These are phyloP conservation scores for Chorisops tibialis DNA, from an alignment of 2,888 invertebrate species.

Conservation along the genomic window DNA sequence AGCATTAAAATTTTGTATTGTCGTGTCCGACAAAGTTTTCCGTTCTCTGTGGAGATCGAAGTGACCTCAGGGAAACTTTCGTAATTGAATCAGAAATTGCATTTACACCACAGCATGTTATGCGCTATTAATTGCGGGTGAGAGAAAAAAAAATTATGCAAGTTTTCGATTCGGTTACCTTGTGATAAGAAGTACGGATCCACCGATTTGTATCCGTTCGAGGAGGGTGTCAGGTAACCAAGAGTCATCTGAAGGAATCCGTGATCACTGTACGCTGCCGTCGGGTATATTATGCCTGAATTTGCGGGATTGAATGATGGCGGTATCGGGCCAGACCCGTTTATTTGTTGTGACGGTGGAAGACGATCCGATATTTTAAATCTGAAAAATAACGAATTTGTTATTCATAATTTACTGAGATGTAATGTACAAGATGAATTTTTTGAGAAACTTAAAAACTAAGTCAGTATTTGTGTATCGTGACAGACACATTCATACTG, in stretches of 20 bases:
- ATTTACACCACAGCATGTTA: too few species aligned
- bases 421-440: background rate
- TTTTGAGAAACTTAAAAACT: background rate
- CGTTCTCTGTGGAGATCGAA: too few species aligned
- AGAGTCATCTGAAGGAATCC: constrained; percentile 68
- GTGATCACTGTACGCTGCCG: constrained; percentile 49
- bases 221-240: constrained; percentile 62
- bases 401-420: too few species aligned
- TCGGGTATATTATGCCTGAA: constrained; percentile 47
- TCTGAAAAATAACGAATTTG: constrained; percentile 22
- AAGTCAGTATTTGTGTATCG: too few species aligned
- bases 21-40: constrained; percentile 7
- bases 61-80: too few species aligned
- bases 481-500: too few species aligned
- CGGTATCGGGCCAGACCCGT: constrained; percentile 17
- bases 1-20: constrained; percentile 22
- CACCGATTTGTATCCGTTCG: constrained; percentile 66
- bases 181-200: constrained; percentile 71
- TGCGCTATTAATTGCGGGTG: too few species aligned
- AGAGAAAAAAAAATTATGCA: too few species aligned
- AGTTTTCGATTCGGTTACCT: constrained; percentile 54
- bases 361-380: constrained; percentile 38
- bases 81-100: too few species aligned
- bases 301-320: constrained; percentile 36
- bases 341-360: constrained; percentile 33